phyloP scores from a whole-genome alignment of 2,113 vertebrate genomes.

The Puntigrus tetrazona region DNA sequence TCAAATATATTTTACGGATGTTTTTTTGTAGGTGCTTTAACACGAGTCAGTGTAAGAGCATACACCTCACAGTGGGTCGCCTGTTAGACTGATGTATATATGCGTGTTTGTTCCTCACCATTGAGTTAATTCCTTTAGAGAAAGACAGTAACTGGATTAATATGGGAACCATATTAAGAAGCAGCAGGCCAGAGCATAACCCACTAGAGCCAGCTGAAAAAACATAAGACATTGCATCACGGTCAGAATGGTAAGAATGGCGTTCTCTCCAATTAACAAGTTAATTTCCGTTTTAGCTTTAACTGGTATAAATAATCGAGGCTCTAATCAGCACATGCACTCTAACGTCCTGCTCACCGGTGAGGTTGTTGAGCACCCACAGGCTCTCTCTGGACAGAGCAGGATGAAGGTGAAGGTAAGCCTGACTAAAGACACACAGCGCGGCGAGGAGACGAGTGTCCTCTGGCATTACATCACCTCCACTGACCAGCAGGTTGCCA shows the following conservation, averaged over 20 bases:
- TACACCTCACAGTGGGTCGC: background rate
- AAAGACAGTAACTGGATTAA: slow-evolving; percentile 82
- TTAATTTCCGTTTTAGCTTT: background rate
- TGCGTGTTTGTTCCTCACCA: slow-evolving; percentile 75
- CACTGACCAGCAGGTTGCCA: slow-evolving; percentile 83
- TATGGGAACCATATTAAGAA: slow-evolving; percentile 78
- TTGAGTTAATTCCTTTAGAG: slow-evolving; percentile 77
- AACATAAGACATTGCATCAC: background rate
- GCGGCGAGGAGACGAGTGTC: slow-evolving; percentile 77
- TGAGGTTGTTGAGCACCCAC: slow-evolving; percentile 96
- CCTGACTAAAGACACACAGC: slow-evolving; percentile 81
- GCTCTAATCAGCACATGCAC: background rate
- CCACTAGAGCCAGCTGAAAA: slow-evolving; percentile 76
- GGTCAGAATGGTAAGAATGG: background rate
- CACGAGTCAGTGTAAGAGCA: too few species aligned
- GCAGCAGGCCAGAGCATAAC: slow-evolving; percentile 81
- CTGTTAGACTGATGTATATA: background rate
- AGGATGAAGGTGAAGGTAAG: slow-evolving; percentile 76
- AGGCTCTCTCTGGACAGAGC: slow-evolving; percentile 82
- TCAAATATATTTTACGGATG: too few species aligned
- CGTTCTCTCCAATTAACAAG: background rate
- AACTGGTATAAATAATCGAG: background rate
- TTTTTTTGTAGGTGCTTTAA: too few species aligned
- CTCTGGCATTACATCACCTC: slow-evolving; percentile 53
- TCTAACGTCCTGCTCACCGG: slow-evolving; percentile 73